phyloP scores from a whole-genome alignment of 2,113 vertebrate genomes.

The Microtus oregoni region DNA sequence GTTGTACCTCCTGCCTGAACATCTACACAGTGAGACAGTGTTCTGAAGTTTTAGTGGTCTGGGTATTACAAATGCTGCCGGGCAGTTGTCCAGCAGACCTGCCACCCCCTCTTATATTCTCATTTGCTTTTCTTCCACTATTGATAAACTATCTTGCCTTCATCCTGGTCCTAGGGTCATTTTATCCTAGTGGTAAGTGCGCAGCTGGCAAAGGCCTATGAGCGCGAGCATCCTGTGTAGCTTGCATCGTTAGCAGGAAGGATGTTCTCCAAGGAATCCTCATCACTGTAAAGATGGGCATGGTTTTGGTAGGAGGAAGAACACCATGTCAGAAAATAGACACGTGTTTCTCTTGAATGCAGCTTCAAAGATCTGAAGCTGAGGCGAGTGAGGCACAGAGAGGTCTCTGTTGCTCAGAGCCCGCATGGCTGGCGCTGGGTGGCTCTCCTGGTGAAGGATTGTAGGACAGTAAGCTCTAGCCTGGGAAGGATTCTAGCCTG shows the following conservation, averaged over 20 bases:
- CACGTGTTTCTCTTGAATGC: constrained; percentile 12
- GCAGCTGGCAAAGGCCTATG: neutral
- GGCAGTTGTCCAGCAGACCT: neutral
- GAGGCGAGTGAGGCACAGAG: neutral
- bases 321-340: neutral
- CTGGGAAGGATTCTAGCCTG: no score
- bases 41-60: neutral
- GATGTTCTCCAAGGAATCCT: neutral
- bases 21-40: neutral
- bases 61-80: no score
- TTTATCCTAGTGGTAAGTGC: neutral
- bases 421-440: neutral
- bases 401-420: neutral
- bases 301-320: neutral
- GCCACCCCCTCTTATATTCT: neutral
- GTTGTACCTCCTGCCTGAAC: neutral
- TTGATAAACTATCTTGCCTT: neutral
- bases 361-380: neutral
- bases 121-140: neutral
- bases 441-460: neutral
- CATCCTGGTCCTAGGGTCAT: neutral
- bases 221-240: neutral
- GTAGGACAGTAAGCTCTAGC: neutral
- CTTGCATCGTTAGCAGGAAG: neutral
- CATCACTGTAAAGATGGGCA: neutral